Base-by-base conservation (phyloP, 2,888 invertebrate species). In the Pteria penguin region DNA sequence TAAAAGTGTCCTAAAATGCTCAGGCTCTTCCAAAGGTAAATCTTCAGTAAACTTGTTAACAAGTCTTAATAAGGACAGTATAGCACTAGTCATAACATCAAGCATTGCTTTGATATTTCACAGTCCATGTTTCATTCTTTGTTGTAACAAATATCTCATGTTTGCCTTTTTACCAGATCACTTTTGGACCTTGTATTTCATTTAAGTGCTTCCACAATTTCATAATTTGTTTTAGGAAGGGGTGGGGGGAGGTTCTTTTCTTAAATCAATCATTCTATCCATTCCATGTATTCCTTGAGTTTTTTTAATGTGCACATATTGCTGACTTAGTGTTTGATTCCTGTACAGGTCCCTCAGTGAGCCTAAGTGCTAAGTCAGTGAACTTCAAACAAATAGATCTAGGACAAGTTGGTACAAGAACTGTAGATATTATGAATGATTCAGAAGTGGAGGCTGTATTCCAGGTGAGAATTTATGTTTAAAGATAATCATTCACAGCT, bases 311-410 rank as follows among this genome's bases (percentile, higher is more conserved):
- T n/a, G n/a, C n/a, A n/a, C n/a, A n/a, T n/a, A n/a, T n/a, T n/a
- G n/a, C n/a, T n/a, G n/a, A n/a, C n/a, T n/a, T n/a, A n/a, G n/a
- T n/a, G n/a, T n/a, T n/a, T n/a, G n/a, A n/a, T 60, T 68, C 33
- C 36, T 58, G 74, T 73, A 8, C 76, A 91, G 92, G 91, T 26
- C 91, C 92, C 14, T 70, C 76, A 33, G 89, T 92, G 2, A 81
- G 84, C 26, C 82, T 91, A 52, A 87, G 89, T 55, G 71, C 82
- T 4, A 82, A 80, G 52, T 71, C 80, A 4, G 75, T 92, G 14
- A 90, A 91, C 83, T 92, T 91, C 79, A 80, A 84, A 62, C 88
- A 90, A 78, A 85, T 91, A 24, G 87, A 91, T 65, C 70, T 84
- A 2, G 90, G 90, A 14, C 80, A 84, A 29, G 79, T 78, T 2